Base-by-base conservation (phyloP, 1,140 invertebrate species). In the Batillaria attramentaria region DNA sequence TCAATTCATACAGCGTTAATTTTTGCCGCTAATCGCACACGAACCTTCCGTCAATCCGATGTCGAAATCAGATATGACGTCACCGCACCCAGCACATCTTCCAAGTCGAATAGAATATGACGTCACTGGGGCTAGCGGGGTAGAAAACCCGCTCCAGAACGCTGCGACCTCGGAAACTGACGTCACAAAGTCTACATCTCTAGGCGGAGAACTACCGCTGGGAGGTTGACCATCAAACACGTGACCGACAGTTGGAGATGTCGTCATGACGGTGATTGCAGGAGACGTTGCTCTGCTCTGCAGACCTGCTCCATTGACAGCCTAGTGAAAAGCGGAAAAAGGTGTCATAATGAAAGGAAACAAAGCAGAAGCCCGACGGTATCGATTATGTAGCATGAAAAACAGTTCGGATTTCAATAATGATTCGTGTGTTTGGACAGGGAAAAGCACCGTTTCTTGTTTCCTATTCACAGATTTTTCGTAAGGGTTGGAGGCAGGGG, bases 301-400 rank as follows among this genome's bases (percentile, higher is more conserved):
- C n/a, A 85, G 43, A 33, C 83, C 80, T 35, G 83, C 84, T 79
- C 77, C 77, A 70, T 85, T 85, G n/a, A 75, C 79, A 31, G 84
- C 83, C 84, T 85, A 24, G 39, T 43, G 28, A 42, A 70, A 62
- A 73, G 24, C 42, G 18, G n/a, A n/a, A n/a, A n/a, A n/a, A n/a
- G n/a, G n/a, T n/a, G n/a, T n/a, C n/a, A n/a, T n/a, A n/a, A n/a
- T n/a, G n/a, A n/a, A n/a, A n/a, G n/a, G n/a, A n/a, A n/a, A n/a
- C n/a, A n/a, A n/a, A n/a, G n/a, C n/a, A n/a, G n/a, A n/a, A n/a
- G n/a, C n/a, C n/a, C n/a, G n/a, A n/a, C n/a, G n/a, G n/a, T n/a
- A n/a, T n/a, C n/a, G n/a, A n/a, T n/a, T n/a, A n/a, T n/a, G n/a
- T n/a, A n/a, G n/a, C n/a, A n/a, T n/a, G n/a, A n/a, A n/a, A n/a